A percentile compares a stretch with the other conserved stretches of the same genome.
Evolutionary conservation across 1,140 invertebrate species (phyloP).

Genomic region (Bombus waltoni): DNA sequence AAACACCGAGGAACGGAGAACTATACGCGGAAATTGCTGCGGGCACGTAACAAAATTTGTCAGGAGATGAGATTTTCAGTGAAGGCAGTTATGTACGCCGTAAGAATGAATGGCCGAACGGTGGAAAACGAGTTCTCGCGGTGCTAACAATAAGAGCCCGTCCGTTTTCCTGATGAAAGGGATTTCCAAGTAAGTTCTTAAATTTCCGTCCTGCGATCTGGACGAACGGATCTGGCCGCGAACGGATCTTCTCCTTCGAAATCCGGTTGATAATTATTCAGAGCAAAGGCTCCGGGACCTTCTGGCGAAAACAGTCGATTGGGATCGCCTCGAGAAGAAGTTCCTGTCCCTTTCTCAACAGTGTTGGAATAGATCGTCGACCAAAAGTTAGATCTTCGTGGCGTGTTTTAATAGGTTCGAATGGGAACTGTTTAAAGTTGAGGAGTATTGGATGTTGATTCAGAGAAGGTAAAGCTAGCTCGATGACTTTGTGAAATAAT

Average conservation of each 20-base stretch:
- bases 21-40: constrained; percentile 59
- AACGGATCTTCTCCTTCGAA: not conserved
- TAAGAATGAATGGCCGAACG: constrained; percentile 58
- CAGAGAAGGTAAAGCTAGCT: too few relatives aligned
- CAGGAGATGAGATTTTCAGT: constrained; percentile 66
- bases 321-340: not conserved
- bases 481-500: too few relatives aligned
- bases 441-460: not conserved
- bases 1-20: constrained; percentile 4
- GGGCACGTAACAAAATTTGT: constrained; percentile 67
- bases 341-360: not conserved
- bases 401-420: not conserved
- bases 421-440: not conserved
- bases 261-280: constrained; percentile 49
- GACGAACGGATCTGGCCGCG: not conserved
- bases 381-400: not conserved
- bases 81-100: constrained; percentile 56
- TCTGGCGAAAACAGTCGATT: not conserved
- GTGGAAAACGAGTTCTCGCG: constrained; percentile 56
- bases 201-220: constrained; percentile 54
- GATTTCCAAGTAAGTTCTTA: constrained; percentile 63
- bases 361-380: not conserved
- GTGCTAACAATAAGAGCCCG: constrained; percentile 60
- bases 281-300: not conserved
- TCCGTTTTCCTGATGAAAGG: constrained; percentile 45